Percentiles rank a stretch among this genome's conserved stretches.
Conservation (phyloP, 2,797 vertebrate species). For the Lepidocolaptes lacrymiger region DNA sequence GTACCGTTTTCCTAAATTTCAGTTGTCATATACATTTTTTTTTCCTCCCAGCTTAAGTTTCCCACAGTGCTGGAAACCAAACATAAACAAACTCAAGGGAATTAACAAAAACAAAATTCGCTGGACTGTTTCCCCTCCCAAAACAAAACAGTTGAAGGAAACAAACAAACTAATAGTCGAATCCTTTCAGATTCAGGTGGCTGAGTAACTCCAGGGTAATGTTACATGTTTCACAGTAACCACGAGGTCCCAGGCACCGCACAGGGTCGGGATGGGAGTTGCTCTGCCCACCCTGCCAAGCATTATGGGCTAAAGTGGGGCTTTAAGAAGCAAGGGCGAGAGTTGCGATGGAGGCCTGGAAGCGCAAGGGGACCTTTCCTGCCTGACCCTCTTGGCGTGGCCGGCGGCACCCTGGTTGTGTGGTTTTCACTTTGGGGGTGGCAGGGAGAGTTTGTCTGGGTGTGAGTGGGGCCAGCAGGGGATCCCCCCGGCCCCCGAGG, state of each 20-base stretch:
- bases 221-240: neutral
- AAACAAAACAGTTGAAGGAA: neutral
- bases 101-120: neutral
- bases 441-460: fast-evolving
- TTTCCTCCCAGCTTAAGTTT: neutral
- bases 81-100: neutral
- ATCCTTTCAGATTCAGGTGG: neutral
- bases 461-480: fast-evolving
- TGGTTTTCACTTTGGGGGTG: neutral
- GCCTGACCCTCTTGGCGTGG: fast-evolving
- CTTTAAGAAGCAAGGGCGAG: neutral
- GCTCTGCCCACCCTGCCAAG: fast-evolving
- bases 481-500: neutral
- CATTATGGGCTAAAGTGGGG: fast-evolving
- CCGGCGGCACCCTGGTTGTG: neutral
- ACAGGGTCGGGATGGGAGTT: fast-evolving
- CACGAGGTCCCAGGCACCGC: neutral
- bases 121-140: neutral
- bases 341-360: neutral
- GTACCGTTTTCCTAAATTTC: neutral
- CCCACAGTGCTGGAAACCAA: neutral
- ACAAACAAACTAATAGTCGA: neutral
- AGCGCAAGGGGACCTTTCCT: neutral
- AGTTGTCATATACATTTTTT: neutral
- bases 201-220: neutral